Base-by-base conservation (phyloP, 1,140 invertebrate genomes). In the Plutomurus gul region DNA sequence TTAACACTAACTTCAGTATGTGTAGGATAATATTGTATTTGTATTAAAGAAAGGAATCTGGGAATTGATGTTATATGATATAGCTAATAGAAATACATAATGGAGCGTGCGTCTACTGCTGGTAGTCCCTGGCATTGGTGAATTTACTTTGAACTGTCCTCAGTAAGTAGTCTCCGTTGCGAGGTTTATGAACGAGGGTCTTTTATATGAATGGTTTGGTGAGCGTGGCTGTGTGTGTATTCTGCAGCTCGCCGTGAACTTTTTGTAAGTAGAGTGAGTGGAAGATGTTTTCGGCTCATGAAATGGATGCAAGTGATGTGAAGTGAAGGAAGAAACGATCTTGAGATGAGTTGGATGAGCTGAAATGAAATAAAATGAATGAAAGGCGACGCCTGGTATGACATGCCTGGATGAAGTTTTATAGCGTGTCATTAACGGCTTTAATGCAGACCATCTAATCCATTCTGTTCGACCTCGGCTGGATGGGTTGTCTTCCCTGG, bases 371-470 rank as follows among this genome's bases (percentile, higher is more conserved):
- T 65, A 30, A 65, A 65, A 65, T 65, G 51, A 76, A 76, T 76
- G 74, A 76, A 76, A 56, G 47, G 51, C 33, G 74, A 56, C 30
- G 74, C 30, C 74, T 60, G 75, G 56, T 30, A 65, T 65, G 56
- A 65, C 56, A 40, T 27, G 71, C 71, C 43, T 77, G 51, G 75
- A 77, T 77, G 51, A 77, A 77, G 51, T 77, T 70, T 76, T 71
- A 77, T 78, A 72, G 77, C 30, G 47, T 78, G 72, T 78, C 70
- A 56, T 78, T 78, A 73, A 78, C 70, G 43, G 39, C 51, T 73
- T 78, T 78, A 71, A 72, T 56, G 39, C 71, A 70, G 33, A 49
- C 71, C 77, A 73, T 78, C 70, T 73, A 78, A 73, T 72, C 77
- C 70, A 74, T 60, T 78, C 71, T 40, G 70, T 56, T 73, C 39